phyloP scores from a whole-genome alignment of 2,797 vertebrate genomes.

The Gadopsis bispinosus region DNA sequence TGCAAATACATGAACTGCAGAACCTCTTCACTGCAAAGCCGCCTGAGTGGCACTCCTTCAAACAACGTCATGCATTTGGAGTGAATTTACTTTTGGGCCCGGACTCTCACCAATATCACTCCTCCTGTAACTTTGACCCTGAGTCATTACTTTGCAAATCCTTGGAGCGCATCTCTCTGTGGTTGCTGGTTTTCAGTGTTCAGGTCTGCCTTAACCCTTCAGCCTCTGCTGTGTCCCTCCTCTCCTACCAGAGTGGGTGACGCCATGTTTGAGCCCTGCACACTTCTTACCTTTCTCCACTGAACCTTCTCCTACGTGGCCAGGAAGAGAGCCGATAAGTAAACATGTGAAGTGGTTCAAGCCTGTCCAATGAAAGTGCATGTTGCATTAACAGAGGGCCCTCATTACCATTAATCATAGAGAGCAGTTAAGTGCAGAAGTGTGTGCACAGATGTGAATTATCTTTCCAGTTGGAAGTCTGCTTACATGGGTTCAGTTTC shows the following conservation, averaged over 20 bases:
- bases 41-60: not conserved
- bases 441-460: conserved; percentile 4
- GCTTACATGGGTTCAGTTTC: conserved; percentile 16
- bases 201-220: conserved; percentile 62
- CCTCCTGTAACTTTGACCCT: conserved; percentile 61
- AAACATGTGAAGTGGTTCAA: conserved; percentile 31
- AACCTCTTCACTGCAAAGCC: not conserved
- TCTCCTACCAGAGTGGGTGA: conserved; percentile 41
- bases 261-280: conserved; percentile 46
- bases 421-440: not conserved
- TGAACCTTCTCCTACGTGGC: not conserved
- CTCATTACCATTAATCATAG: conserved; percentile 48
- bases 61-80: conserved; percentile 19
- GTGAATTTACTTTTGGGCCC: conserved; percentile 18
- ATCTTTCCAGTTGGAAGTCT: not conserved
- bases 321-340: conserved; percentile 22
- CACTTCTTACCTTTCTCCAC: conserved; percentile 43
- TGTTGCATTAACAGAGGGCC: conserved; percentile 23
- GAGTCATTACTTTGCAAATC: conserved; percentile 51
- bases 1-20: not conserved
- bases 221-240: conserved; percentile 48
- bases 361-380: conserved; percentile 16
- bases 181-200: conserved; percentile 43
- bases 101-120: conserved; percentile 30
- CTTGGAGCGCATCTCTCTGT: conserved; percentile 41